Evolutionary conservation across 2,888 invertebrate species (phyloP), one percentile per base, ranked within the genome.

Genomic region (Oegoconia quadripuncta): DNA sequence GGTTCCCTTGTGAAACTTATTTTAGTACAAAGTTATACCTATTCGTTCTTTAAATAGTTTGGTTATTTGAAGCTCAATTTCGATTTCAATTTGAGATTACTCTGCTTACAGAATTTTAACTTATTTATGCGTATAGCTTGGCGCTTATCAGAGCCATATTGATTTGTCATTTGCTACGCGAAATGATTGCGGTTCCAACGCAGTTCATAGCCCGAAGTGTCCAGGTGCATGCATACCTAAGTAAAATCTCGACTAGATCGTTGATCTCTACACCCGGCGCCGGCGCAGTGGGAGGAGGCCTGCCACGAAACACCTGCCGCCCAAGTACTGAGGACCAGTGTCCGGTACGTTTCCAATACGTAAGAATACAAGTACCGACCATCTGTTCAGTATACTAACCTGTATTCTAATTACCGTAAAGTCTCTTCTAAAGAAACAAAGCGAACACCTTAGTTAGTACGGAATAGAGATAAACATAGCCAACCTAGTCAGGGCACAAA

Each of bases 241-340:
- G n/a, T n/a, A n/a, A n/a, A 84, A 84, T 84, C 84, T 81, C 79
- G 55, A 64, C 70, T 78, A 76, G 86, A 83, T 76, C 86, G 74
- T 74, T 84, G 86, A 80, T 86, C 86, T 75, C 70, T 70, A 68
- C 68, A 64, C 64, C 55, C 72, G 73, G 77, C 76, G 77, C 74
- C 77, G 72, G 74, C 67, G 73, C 73, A 68, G 77, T 81, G 79
- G 86, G 86, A 83, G 86, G 84, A 82, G 84, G 83, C 79, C 58
- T 53, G 74, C 55, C 59, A 50, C 69, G 75, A 72, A 78, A 83
- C 86, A 87, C 86, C 86, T 87, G 86, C 86, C 86, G 82, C 86
- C 86, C 86, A 78, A 79, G 84, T 79, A 81, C 82, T 75, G 57
- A 70, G 67, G 64, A 83, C 79, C 76, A 77, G 78, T 74, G 72